Evolutionary conservation across 2,113 vertebrate species (phyloP).

Genomic region (Morone chrysops): DNA sequence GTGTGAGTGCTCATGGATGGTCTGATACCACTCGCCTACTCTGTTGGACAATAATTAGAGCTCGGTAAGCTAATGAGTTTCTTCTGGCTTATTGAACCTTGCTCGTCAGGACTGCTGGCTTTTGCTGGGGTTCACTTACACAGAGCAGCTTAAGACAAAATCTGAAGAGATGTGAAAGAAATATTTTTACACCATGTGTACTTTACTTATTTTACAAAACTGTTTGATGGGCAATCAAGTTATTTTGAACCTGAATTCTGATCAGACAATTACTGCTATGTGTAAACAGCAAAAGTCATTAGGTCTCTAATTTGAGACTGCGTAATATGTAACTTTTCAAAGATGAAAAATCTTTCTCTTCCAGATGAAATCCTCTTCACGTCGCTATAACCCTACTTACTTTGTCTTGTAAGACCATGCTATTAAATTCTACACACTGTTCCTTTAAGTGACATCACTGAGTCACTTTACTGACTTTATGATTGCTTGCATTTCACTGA

Average conservation of each 20-base stretch:
- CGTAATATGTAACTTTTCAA: neutral
- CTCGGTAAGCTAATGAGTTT: constrained; percentile 61
- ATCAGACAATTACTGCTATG: neutral
- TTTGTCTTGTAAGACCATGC: neutral
- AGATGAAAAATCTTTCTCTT: too few species aligned
- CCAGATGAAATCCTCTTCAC: neutral
- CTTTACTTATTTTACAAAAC: neutral
- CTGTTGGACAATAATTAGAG: constrained; percentile 41
- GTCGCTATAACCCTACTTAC: neutral
- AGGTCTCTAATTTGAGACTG: too few species aligned
- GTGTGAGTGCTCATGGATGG: constrained; percentile 13
- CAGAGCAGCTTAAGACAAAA: neutral
- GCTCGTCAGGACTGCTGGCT: constrained; percentile 26
- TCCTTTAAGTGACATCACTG: too few species aligned
- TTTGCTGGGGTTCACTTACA: constrained; percentile 30
- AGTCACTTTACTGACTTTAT: neutral
- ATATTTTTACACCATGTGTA: neutral
- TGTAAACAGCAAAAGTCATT: neutral
- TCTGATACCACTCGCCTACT: constrained; percentile 25
- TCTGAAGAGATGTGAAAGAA: constrained; percentile 4
- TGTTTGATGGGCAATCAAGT: neutral
- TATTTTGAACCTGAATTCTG: neutral
- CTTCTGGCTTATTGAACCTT: constrained; percentile 59
- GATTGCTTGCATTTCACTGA: neutral
- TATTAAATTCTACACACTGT: too few species aligned